A percentile compares a stretch with the other conserved stretches of the same genome.
Evolutionary conservation across 2,888 invertebrate genomes (phyloP).

Genomic region (Amiota minor): DNA sequence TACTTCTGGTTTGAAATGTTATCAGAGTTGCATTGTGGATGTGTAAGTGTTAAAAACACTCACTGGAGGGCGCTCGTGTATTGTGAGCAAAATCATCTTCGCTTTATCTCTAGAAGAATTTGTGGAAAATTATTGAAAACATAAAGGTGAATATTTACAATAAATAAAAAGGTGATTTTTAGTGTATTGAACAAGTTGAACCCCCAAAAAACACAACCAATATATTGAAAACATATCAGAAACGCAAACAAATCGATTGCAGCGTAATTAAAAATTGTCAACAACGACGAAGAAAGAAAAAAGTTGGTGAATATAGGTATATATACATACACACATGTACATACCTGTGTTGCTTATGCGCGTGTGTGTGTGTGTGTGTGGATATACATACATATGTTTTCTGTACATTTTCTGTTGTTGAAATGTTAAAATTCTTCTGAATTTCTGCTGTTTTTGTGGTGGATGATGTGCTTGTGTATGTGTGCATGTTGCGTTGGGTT

Average conservation of each 20-base stretch:
- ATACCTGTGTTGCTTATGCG: background rate
- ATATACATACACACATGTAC: background rate
- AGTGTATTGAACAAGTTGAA: background rate
- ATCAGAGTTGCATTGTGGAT: too few relatives aligned
- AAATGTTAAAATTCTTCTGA: too few relatives aligned
- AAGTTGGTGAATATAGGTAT: background rate
- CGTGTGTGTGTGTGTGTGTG: background rate
- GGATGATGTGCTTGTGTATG: conserved; percentile 48
- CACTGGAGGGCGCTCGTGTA: too few relatives aligned
- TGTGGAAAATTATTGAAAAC: conserved; percentile 13
- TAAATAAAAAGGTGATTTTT: background rate
- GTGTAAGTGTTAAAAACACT: too few relatives aligned
- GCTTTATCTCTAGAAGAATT: background rate
- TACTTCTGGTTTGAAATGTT: too few relatives aligned
- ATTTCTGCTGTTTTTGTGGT: conserved; percentile 42
- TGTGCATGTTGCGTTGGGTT: conserved; percentile 45
- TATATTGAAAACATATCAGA: background rate
- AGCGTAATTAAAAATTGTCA: conserved; percentile 7
- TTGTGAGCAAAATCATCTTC: too few relatives aligned
- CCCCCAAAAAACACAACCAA: background rate
- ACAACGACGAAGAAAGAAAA: conserved; percentile 1
- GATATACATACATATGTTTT: too few relatives aligned
- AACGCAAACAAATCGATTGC: background rate
- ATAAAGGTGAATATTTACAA: background rate
- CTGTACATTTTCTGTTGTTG: too few relatives aligned